Base-by-base conservation (phyloP, 1,140 invertebrate genomes). In the Charaxes varanes region DNA sequence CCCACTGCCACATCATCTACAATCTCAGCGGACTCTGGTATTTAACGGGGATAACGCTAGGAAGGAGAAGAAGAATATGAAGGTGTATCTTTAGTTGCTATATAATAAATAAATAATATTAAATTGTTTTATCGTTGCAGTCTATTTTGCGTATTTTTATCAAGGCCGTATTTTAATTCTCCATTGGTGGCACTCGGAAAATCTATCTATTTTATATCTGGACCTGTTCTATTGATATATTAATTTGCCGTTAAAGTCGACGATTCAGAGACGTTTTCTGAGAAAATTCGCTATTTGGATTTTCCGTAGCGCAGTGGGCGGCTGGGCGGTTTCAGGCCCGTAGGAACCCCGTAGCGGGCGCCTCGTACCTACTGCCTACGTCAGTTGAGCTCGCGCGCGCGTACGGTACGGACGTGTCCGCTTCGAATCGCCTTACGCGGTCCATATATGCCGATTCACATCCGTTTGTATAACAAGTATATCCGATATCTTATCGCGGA, bases 271-370 rank as follows among this genome's bases (percentile, higher is more conserved):
- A 26, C 7, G 32, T 41, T 36, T 48, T 17, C 40, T 46, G 42
- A 41, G 42, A 53, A 59, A 77, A 68, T 34, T 59, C 62, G 65
- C 70, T 70, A 62, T 50, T 42, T 47, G 13, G 45, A 53, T 73
- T 66, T 48, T 46, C 42, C 66, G 68, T 70, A 73, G 70, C 60
- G 45, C 45, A 41, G 50, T 68, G 73, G 70, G 70, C 69, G 66
- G 66, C 50, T 68, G 73, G 70, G 70, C 70, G 65, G 70, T 53
- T 62, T 57, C 51, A 47, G 56, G 43, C 49, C 45, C 59, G 63
- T 68, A 65, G 62, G 46, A 34, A 55, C 21, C 45, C 43, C 58
- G 63, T 56, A 62, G 62, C 59, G 54, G 47, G 57, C 61, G 56
- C 58, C 63, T 51, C 45, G 37, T 55, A 46, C 34, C 41, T 41